Conservation (phyloP, 2,797 vertebrate genomes). For the Hipposideros larvatus region DNA sequence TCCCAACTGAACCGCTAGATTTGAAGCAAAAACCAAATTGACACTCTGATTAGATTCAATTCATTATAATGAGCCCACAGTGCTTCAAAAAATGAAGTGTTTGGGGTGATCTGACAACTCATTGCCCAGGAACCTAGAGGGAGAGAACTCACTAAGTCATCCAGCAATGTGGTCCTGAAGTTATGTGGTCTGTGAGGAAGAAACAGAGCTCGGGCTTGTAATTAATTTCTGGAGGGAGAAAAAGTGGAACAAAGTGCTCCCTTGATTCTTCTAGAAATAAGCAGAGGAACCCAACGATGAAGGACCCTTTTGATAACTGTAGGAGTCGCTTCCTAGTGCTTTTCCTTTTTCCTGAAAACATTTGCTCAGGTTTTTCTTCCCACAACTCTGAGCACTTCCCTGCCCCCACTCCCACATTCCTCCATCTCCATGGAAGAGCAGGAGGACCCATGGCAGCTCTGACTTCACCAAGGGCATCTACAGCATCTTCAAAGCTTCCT, state of each 20-base stretch:
- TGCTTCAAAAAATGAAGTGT: constrained; percentile 18
- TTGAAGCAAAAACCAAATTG: constrained; percentile 19
- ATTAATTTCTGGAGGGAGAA: constrained; percentile 54
- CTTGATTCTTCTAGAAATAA: constrained; percentile 49
- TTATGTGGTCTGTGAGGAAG: neutral
- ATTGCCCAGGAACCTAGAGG: neutral
- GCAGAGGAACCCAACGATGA: neutral
- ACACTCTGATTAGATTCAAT: constrained; percentile 36
- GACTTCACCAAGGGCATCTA: neutral
- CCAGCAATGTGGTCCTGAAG: neutral
- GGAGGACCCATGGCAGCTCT: neutral
- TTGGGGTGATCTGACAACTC: constrained; percentile 2
- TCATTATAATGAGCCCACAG: neutral
- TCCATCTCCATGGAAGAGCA: neutral
- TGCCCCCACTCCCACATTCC: neutral
- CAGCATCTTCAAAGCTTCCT: constrained; percentile 47
- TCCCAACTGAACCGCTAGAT: neutral
- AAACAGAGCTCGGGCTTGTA: neutral
- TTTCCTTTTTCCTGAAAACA: neutral
- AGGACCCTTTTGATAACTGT: neutral
- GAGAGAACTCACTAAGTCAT: neutral
- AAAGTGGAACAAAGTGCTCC: neutral
- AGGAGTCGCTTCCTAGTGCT: neutral
- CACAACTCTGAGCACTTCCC: neutral
- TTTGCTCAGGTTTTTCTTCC: neutral